Conservation (phyloP, 2,888 invertebrate genomes). For the Acrobasis consociella region DNA sequence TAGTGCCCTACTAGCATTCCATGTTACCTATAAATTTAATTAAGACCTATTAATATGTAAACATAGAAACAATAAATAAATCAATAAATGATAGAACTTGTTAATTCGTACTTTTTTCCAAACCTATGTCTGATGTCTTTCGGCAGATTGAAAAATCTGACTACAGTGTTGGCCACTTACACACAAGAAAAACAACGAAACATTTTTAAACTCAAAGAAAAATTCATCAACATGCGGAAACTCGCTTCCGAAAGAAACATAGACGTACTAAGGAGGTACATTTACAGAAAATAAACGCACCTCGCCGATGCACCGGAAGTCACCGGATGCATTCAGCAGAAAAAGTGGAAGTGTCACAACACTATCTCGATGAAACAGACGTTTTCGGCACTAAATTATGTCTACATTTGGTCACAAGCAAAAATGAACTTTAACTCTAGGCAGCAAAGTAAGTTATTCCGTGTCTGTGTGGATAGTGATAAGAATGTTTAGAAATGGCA, state of each 20-base stretch:
- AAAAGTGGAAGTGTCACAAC: slow-evolving; percentile 24
- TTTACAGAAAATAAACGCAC: slow-evolving; percentile 21
- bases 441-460: background rate
- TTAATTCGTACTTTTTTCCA: too few relatives aligned
- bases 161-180: too few relatives aligned
- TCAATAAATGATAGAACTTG: too few relatives aligned
- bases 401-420: background rate
- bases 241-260: slow-evolving; percentile 7
- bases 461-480: background rate
- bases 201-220: too few relatives aligned
- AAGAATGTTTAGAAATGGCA: slow-evolving; percentile 21
- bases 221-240: background rate
- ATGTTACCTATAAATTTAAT: too few relatives aligned
- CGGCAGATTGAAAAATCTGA: too few relatives aligned
- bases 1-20: too few relatives aligned
- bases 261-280: slow-evolving; percentile 6
- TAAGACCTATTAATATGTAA: too few relatives aligned
- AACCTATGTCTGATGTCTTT: too few relatives aligned
- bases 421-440: background rate
- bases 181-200: background rate
- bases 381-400: slow-evolving; percentile 22
- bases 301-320: slow-evolving; percentile 3
- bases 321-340: slow-evolving; percentile 23
- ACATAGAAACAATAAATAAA: too few relatives aligned
- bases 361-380: slow-evolving; percentile 19